These are phyloP conservation scores for Sebastes cheni DNA, from an alignment of 2,797 vertebrate species.

Conservation along the genomic window DNA sequence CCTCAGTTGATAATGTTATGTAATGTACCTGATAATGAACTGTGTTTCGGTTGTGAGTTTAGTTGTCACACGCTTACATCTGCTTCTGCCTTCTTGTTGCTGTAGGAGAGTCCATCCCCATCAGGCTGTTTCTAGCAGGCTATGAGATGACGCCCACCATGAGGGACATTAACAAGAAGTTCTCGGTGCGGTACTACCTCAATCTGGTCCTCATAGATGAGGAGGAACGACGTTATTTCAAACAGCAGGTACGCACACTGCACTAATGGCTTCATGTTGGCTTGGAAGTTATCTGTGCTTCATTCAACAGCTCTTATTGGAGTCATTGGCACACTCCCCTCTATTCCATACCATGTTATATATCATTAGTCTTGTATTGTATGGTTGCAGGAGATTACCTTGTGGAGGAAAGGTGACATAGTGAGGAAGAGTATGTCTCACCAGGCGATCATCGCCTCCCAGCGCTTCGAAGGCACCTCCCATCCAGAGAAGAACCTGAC, in stretches of 20 bases:
- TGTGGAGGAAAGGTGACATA: conserved; percentile 98
- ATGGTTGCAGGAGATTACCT: conserved; percentile 90
- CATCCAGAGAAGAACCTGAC: conserved; percentile 43
- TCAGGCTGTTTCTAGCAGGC: conserved; percentile 94
- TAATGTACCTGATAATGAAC: too few relatives aligned
- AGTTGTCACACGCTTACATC: background rate
- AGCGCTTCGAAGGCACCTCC: conserved; percentile 89
- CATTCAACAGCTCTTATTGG: background rate
- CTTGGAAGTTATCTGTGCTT: background rate
- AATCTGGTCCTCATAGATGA: conserved; percentile 97
- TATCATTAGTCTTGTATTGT: background rate
- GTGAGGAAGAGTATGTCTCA: conserved; percentile 97
- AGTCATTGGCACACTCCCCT: too few relatives aligned
- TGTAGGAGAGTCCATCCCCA: conserved; percentile 96
- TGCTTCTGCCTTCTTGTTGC: background rate
- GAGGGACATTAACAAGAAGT: conserved; percentile 98
- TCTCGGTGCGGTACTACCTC: conserved; percentile 97
- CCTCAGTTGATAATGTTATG: background rate
- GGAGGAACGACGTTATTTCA: conserved; percentile 97
- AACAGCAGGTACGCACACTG: conserved; percentile 89
- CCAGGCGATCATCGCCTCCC: conserved; percentile 92
- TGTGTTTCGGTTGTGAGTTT: background rate
- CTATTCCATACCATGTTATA: background rate
- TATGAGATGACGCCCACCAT: conserved; percentile 97
- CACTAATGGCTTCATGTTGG: background rate